These are phyloP conservation scores for Pseudanteris insignis DNA, from an alignment of 2,888 invertebrate species.

Conservation along the genomic window DNA sequence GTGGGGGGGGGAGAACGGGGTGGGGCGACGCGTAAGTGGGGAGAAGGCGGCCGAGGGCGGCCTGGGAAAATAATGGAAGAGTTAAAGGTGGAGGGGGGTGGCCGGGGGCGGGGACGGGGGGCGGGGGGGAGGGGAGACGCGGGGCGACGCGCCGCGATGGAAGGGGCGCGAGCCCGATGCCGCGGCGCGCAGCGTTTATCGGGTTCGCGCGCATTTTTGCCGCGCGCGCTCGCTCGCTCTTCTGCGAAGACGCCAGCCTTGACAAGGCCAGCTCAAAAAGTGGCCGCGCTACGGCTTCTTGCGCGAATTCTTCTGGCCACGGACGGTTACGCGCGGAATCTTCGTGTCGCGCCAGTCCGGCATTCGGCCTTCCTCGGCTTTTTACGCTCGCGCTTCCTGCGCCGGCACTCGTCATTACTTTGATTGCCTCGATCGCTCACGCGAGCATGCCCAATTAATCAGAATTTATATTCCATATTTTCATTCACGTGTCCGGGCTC, in stretches of 20 bases:
- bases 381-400: conserved; percentile 45
- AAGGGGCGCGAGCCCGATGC: conserved; percentile 19
- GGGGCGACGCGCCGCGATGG: conserved; percentile 38
- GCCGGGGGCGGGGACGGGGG: neutral
- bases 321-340: conserved; percentile 36
- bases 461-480: too few relatives aligned
- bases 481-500: too few relatives aligned
- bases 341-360: conserved; percentile 32
- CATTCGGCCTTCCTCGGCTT: conserved; percentile 37
- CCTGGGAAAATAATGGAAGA: conserved; percentile 32
- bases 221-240: too few relatives aligned
- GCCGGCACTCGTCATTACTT: conserved; percentile 4
- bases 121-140: conserved; percentile 29
- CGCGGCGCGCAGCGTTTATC: conserved; percentile 24
- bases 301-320: conserved; percentile 48
- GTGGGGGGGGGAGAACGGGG: too few relatives aligned
- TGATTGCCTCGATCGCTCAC: conserved; percentile 23
- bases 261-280: conserved; percentile 54
- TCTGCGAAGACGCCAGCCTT: conserved; percentile 54
- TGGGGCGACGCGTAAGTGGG: too few relatives aligned
- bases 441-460: conserved; percentile 28
- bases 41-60: too few relatives aligned
- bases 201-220: conserved; percentile 27
- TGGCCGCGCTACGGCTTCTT: conserved; percentile 49
- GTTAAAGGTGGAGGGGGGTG: too few relatives aligned